Evolutionary conservation across 2,888 invertebrate genomes (phyloP), one percentile per base, ranked within the genome.

Genomic region (Loripinus fragilis): DNA sequence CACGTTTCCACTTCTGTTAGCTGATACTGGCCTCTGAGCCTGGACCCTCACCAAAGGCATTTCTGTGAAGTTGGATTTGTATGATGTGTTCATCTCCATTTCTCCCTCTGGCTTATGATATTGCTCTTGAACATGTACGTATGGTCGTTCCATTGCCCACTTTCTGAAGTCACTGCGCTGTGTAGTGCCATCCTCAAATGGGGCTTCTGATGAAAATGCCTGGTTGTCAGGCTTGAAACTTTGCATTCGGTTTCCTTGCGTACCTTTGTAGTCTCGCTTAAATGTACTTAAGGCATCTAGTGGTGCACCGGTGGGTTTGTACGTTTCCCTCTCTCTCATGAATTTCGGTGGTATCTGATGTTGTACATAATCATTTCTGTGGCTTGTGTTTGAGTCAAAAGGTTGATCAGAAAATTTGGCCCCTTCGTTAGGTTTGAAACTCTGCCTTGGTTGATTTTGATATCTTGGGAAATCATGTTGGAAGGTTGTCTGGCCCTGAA

Each of bases 151-250:
- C 12, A 86, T 82, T 55, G 89, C 87, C 90, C 90, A 90, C 55
- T 76, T 85, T 64, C 89, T 87, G 79, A 87, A 93, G 80, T 93
- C 93, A 71, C 87, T 83, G 74, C 90, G 88, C 74, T 91, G 88
- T 0, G 94, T 94, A 30, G 94, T 94, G 42, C 85, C 86, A 75
- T 88, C 93, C 35, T 92, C 90, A 50, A 94, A 90, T 5, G 93
- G 93, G 12, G 91, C 92, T 25, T 89, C 88, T 3, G 93, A 92
- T 41, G 87, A 86, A 85, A 90, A 93, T 7, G 93, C 91, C 12
- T 80, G 80, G 28, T 86, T 82, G n/a, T 89, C 90, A 0, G 94
- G 94, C 71, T 92, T 93, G 72, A 88, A 93, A 76, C 91, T 91
- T 33, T 82, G 81, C 41, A 87, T 84, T 64, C 88, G 90, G 7